A percentile compares a stretch with the other conserved stretches of the same genome.
Evolutionary conservation across 2,797 vertebrate genomes (phyloP).

Genomic region (Gymnocypris eckloni): DNA sequence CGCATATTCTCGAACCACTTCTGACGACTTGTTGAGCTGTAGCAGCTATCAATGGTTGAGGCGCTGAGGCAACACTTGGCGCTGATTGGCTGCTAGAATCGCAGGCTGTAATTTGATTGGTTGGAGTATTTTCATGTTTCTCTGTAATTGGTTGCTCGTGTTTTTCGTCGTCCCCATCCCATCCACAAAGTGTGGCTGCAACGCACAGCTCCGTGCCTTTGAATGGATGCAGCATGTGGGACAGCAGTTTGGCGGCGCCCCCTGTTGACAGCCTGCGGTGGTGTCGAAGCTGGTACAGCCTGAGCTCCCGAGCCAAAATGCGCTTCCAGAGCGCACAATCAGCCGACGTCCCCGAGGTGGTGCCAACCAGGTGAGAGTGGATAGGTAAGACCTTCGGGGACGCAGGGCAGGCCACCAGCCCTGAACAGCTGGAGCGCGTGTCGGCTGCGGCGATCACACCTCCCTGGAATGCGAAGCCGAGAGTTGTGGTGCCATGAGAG

Average conservation of each 20-base stretch:
- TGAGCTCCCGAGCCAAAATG: constrained; percentile 81
- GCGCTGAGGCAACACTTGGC: background rate
- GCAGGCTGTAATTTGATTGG: background rate
- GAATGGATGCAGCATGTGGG: constrained; percentile 83
- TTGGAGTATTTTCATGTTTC: background rate
- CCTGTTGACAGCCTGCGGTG: constrained; percentile 78
- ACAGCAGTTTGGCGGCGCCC: constrained; percentile 82
- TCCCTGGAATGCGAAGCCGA: constrained; percentile 85
- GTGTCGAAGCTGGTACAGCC: constrained; percentile 83
- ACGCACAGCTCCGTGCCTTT: constrained; percentile 86
- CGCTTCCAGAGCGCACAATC: constrained; percentile 86
- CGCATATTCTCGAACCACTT: background rate
- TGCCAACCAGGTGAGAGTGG: constrained; percentile 85
- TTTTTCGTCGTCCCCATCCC: constrained; percentile 76
- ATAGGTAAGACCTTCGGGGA: constrained; percentile 85
- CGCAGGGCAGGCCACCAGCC: constrained; percentile 81
- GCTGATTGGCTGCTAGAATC: background rate
- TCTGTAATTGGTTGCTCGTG: background rate
- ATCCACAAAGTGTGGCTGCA: constrained; percentile 87
- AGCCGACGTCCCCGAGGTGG: constrained; percentile 87
- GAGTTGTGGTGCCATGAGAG: constrained; percentile 88
- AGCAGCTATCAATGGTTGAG: background rate
- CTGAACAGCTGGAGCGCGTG: constrained; percentile 85
- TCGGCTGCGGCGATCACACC: constrained; percentile 87
- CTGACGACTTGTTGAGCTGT: background rate